These are phyloP conservation scores for Cricetomys ansorgei DNA, from an alignment of 2,113 vertebrate genomes.

Conservation along the genomic window DNA sequence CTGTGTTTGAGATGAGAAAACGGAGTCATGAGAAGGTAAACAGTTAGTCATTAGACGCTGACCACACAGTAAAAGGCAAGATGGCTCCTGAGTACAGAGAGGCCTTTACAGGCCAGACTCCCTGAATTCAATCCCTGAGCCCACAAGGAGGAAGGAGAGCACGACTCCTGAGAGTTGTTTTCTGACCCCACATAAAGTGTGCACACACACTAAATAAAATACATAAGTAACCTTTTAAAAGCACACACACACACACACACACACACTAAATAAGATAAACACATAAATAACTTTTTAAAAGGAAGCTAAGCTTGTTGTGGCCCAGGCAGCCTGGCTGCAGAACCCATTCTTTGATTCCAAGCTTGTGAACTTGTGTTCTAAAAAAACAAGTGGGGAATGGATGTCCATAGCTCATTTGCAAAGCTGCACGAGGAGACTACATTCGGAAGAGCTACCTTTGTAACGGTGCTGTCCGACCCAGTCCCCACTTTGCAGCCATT, in stretches of 20 bases:
- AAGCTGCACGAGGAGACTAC: neutral
- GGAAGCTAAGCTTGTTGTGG: too few species aligned
- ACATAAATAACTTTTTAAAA: neutral
- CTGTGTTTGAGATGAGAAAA: neutral
- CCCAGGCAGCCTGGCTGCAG: neutral
- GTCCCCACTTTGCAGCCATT: neutral
- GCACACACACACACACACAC: neutral
- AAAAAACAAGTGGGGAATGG: neutral
- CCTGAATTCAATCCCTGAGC: neutral
- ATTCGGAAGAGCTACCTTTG: neutral
- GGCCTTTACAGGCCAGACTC: neutral
- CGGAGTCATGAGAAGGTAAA: neutral
- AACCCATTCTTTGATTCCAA: neutral
- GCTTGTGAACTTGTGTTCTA: neutral
- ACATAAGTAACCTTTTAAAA: neutral
- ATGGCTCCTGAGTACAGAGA: neutral
- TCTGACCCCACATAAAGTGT: neutral
- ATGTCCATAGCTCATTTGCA: neutral
- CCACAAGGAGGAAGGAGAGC: neutral
- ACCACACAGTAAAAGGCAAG: neutral
- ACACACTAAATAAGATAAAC: neutral
- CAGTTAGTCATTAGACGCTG: too few species aligned
- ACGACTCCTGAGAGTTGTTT: neutral
- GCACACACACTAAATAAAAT: neutral
- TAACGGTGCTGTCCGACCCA: neutral